A percentile compares a stretch with the other conserved stretches of the same genome.
Evolutionary conservation across 2,888 invertebrate genomes (phyloP).

Genomic region (Plebejus melissa): DNA sequence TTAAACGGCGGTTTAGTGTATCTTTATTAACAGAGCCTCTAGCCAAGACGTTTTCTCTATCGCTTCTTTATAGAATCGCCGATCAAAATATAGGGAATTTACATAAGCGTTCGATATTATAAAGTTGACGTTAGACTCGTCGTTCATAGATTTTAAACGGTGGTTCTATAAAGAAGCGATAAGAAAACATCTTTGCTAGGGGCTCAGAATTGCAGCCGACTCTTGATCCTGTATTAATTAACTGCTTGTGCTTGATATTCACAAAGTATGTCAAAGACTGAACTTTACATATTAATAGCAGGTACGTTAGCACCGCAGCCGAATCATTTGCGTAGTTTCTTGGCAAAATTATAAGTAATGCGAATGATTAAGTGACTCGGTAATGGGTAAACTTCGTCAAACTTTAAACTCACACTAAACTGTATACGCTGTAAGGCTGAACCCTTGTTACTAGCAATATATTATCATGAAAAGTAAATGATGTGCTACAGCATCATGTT

Average conservation of each 20-base stretch:
- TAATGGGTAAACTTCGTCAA: slow-evolving; percentile 68
- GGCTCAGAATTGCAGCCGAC: not conserved
- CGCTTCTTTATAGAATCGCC: no score
- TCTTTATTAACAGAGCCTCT: no score
- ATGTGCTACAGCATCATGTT: not conserved
- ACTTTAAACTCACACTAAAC: slow-evolving; percentile 45
- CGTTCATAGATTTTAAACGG: no score
- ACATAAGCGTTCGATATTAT: no score
- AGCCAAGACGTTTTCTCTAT: no score
- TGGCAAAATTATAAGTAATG: slow-evolving; percentile 44
- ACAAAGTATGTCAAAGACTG: not conserved
- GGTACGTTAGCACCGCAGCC: not conserved
- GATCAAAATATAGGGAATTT: no score
- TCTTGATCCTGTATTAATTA: not conserved
- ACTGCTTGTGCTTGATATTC: not conserved
- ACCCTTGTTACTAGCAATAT: slow-evolving; percentile 19
- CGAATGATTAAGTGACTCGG: slow-evolving; percentile 68
- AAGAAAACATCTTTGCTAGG: no score
- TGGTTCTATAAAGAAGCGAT: no score
- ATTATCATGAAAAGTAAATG: slow-evolving; percentile 11
- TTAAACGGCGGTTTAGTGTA: no score
- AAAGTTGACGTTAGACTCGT: no score
- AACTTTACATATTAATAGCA: slow-evolving; percentile 15
- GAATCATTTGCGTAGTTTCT: not conserved
- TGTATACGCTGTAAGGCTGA: not conserved